These are phyloP conservation scores for Acanthosepion lycidas DNA, from an alignment of 2,888 invertebrate genomes.

Conservation along the genomic window DNA sequence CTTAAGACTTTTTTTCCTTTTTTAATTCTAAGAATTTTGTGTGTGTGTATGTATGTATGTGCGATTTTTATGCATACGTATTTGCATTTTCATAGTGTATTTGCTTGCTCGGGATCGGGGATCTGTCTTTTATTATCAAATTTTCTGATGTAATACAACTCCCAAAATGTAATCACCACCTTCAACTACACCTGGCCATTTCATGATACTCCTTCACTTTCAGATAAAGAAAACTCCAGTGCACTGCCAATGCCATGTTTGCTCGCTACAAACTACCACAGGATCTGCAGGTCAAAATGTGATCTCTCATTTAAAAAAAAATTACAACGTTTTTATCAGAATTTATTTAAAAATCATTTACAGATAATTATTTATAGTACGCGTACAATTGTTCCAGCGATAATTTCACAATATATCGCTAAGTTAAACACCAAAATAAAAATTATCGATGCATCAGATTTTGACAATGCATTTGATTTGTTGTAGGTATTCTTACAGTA, in stretches of 20 bases:
- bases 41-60: neutral
- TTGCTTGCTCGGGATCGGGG: neutral
- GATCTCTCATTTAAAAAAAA: slow-evolving; percentile 11
- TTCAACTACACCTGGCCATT: neutral
- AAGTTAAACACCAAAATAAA: slow-evolving; percentile 10
- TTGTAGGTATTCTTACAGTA: neutral
- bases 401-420: neutral
- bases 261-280: neutral
- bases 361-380: neutral
- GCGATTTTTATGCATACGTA: neutral
- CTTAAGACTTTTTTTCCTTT: neutral
- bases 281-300: slow-evolving; percentile 33
- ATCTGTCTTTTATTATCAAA: neutral
- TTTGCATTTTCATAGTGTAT: neutral
- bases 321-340: neutral
- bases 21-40: neutral
- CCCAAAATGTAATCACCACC: slow-evolving; percentile 2
- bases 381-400: slow-evolving; percentile 33
- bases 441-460: neutral
- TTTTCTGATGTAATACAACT: neutral
- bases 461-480: neutral
- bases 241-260: neutral
- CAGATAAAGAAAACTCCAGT: neutral
- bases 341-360: slow-evolving; percentile 15
- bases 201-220: neutral